phyloP scores from a whole-genome alignment of 2,888 invertebrate genomes.

The Loripinus fragilis region DNA sequence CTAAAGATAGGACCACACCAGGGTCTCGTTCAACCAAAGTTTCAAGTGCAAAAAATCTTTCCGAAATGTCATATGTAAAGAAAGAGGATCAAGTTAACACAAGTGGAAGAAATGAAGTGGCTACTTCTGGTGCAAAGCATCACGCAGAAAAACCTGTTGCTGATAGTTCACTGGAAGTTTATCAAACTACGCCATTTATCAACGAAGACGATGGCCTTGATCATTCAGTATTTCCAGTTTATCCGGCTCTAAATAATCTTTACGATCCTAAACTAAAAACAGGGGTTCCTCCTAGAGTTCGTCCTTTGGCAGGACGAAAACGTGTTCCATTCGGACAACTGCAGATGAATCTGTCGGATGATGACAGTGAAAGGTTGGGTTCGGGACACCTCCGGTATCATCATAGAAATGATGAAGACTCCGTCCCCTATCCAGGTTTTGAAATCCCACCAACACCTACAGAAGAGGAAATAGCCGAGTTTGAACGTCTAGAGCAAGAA shows the following conservation, averaged over 20 bases:
- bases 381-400: constrained; percentile 52
- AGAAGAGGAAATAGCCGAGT: constrained; percentile 28
- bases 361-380: constrained; percentile 28
- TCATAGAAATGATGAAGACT: constrained; percentile 48
- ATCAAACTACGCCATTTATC: constrained; percentile 28
- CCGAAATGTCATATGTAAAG: background rate
- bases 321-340: constrained; percentile 9
- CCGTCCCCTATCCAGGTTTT: constrained; percentile 55
- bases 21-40: constrained; percentile 12
- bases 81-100: too few relatives aligned
- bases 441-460: constrained; percentile 58
- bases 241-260: constrained; percentile 33
- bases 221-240: constrained; percentile 1
- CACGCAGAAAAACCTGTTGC: background rate
- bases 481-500: constrained; percentile 20
- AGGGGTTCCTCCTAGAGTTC: background rate
- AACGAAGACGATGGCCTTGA: constrained; percentile 46
- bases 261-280: constrained; percentile 10
- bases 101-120: background rate
- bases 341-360: constrained; percentile 4
- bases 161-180: background rate
- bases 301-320: constrained; percentile 28
- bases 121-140: background rate
- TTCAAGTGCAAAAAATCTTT: background rate
- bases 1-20: constrained; percentile 22